Percentiles rank a stretch among this genome's conserved stretches.
Evolutionary conservation across 2,888 invertebrate genomes (phyloP).

Genomic region (Drosophila mettleri): DNA sequence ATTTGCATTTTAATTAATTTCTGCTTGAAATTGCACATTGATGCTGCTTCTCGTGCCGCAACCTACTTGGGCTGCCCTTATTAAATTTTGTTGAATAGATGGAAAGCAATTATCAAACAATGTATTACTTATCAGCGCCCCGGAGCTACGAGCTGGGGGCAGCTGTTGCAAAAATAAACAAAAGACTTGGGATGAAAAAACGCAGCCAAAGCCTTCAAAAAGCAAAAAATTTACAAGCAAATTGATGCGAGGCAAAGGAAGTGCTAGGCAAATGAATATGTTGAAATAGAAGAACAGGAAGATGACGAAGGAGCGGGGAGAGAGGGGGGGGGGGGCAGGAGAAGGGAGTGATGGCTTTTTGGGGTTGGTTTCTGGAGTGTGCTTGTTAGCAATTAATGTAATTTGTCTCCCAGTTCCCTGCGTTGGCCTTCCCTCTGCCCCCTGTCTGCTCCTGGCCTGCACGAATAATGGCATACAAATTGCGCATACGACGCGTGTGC

Average conservation of each 20-base stretch:
- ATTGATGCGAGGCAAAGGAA: conserved; percentile 37
- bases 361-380: conserved; percentile 26
- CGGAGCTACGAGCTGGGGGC: conserved; percentile 17
- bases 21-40: conserved; percentile 23
- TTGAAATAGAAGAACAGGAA: conserved; percentile 24
- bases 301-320: not conserved
- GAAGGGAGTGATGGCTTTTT: not conserved
- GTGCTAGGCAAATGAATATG: conserved; percentile 47
- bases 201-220: conserved; percentile 24
- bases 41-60: not conserved
- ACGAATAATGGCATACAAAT: conserved; percentile 63
- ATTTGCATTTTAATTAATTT: conserved; percentile 75
- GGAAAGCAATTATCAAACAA: conserved; percentile 68
- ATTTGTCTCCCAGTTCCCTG: conserved; percentile 51
- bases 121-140: conserved; percentile 30
- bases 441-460: conserved; percentile 22
- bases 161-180: conserved; percentile 48
- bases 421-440: not conserved
- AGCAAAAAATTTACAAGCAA: conserved; percentile 63
- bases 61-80: not conserved
- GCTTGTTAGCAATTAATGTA: conserved; percentile 73
- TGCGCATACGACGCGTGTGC: conserved; percentile 67
- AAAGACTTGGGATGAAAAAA: conserved; percentile 19
- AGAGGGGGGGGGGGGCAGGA: not conserved
- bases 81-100: conserved; percentile 44